Conservation (phyloP, 1,140 invertebrate genomes). For the Zaprionus gabonicus region DNA sequence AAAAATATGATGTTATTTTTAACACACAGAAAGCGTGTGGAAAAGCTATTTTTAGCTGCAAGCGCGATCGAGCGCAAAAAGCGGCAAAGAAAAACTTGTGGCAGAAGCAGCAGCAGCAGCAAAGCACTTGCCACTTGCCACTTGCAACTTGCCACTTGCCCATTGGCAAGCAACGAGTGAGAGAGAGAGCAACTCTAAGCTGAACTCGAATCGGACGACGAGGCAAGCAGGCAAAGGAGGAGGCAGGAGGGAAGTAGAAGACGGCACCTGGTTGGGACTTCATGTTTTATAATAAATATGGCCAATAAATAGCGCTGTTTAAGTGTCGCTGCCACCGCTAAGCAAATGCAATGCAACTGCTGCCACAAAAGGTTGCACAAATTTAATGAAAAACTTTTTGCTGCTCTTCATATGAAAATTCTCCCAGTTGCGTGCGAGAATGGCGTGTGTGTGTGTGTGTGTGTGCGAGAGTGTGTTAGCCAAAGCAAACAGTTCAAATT, state of each 20-base stretch:
- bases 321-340: conserved; percentile 41
- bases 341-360: conserved; percentile 30
- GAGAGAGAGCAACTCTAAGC: background rate
- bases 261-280: conserved; percentile 20
- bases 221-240: background rate
- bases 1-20: conserved; percentile 82
- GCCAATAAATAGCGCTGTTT: conserved; percentile 71
- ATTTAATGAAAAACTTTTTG: conserved; percentile 38
- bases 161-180: conserved; percentile 16
- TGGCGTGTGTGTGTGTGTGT: background rate
- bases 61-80: conserved; percentile 51
- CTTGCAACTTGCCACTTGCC: conserved; percentile 38
- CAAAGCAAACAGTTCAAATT: conserved; percentile 54
- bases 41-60: conserved; percentile 76
- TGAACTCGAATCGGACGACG: conserved; percentile 1
- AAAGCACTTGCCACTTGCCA: conserved; percentile 44
- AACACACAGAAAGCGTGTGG: conserved; percentile 81
- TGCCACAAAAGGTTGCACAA: conserved; percentile 33
- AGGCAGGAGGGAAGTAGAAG: background rate
- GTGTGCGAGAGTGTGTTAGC: conserved; percentile 20
- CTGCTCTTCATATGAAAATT: conserved; percentile 28
- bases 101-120: conserved; percentile 36
- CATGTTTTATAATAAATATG: conserved; percentile 77
- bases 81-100: conserved; percentile 29
- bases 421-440: background rate